Evolutionary conservation across 2,888 invertebrate species (phyloP), one percentile per base, ranked within the genome.

Genomic region (Drosophila putrida): DNA sequence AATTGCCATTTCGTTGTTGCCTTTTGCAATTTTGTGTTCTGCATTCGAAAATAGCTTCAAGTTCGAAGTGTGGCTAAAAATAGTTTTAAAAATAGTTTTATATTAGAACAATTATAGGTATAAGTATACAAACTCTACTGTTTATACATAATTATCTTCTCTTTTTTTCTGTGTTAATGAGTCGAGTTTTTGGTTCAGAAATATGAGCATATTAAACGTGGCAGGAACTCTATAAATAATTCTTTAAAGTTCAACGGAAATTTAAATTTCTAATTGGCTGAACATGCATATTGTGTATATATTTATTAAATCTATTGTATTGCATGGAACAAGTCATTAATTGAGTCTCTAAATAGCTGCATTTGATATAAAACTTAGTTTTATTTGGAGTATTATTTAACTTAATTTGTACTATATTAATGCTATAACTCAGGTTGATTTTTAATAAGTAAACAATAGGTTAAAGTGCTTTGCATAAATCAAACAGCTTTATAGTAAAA

Each of bases 11-110:
- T 25, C 4, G 11, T n/a, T 46, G 27, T 36, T 36, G 44, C 15
- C 11, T 25, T 13, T 46, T 65, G 71, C 76, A 64, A 64, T 13
- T 61, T 41, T 57, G 43, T 58, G 62, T 39, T 51, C 57, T 68
- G 71, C 71, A 71, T 67, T 72, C 80, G 46, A 76, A 80, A 80
- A 80, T 78, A 76, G 80, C 79, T 55, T 74, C 69, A 74, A 76
- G 74, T 72, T 72, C 66, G 57, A 54, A 57, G 66, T 44, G 13
- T 59, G 27, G 20, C 66, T 78, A 80, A 72, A 78, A 72, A 78
- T 78, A 76, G 67, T 69, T 65, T 10, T 50, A 31, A 49, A 28
- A 67, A 25, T 11, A n/a, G n/a, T n/a, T n/a, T n/a, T n/a, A n/a
- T n/a, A n/a, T n/a, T n/a, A n/a, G n/a, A n/a, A 53, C 25, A 49